Conservation (phyloP, 2,888 invertebrate genomes). For the Himalopsyche anomala region DNA sequence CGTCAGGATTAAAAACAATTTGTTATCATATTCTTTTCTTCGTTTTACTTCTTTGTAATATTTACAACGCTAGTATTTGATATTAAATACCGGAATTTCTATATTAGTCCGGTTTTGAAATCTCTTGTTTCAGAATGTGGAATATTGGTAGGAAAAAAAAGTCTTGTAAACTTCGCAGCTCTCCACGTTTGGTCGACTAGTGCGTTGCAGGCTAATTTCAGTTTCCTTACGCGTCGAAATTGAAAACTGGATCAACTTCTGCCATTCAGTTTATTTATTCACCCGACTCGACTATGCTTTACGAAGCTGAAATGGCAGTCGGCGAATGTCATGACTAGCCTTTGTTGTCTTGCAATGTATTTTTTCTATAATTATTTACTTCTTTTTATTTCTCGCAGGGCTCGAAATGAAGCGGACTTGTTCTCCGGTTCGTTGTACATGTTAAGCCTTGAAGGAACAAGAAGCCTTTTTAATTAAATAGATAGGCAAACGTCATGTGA, state of each 20-base stretch:
- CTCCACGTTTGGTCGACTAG: neutral
- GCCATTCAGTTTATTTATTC: slow-evolving; percentile 55
- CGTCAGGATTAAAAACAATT: too few species aligned
- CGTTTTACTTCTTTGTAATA: too few species aligned
- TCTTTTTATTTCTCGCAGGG: neutral
- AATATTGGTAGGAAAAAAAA: neutral
- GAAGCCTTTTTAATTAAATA: too few species aligned
- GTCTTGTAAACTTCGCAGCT: neutral
- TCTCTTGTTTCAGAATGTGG: too few species aligned
- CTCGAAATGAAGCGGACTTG: too few species aligned
- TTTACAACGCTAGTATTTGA: too few species aligned
- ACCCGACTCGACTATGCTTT: slow-evolving; percentile 49
- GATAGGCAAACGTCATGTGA: too few species aligned
- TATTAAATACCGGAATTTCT: too few species aligned
- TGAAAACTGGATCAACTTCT: slow-evolving; percentile 63
- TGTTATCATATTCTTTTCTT: too few species aligned
- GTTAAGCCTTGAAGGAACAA: too few species aligned
- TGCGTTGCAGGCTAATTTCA: neutral
- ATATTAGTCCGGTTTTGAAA: too few species aligned
- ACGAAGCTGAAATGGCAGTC: slow-evolving; percentile 4
- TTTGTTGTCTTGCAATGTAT: slow-evolving; percentile 46
- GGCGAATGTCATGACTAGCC: slow-evolving; percentile 49
- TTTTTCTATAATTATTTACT: neutral
- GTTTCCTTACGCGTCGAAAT: slow-evolving; percentile 61
- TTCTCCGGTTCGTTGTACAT: too few species aligned